Base-by-base conservation (phyloP, 1,140 invertebrate genomes). In the Aphaenogaster ashmeadi region DNA sequence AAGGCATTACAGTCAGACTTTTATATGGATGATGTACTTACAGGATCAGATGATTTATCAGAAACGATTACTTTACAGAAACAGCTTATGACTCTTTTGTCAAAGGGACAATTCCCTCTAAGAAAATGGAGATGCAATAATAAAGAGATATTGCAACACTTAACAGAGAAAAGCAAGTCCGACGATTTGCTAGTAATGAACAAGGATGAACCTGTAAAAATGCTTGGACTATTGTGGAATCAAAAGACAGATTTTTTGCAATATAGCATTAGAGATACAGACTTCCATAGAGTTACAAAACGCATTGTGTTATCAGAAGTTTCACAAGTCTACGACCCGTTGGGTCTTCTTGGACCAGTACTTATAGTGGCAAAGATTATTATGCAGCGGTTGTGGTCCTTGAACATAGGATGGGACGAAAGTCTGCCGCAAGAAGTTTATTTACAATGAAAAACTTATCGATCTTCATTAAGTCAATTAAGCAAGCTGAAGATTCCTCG, bases 41-140 rank as follows among this genome's bases (percentile, higher is more conserved):
- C 54, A 13, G 54, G 54, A 0, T 5, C 27, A 6, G 21, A 58
- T 27, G 21, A 13, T 36, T 3, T 41, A n/a, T 3, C 58, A 60
- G 18, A 77, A 33, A 33, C 33, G 1, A 77, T 58, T 1, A 2
- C 1, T 15, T 56, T 77, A 13, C 54, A 60, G 60, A 27, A 18
- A 15, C 33, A 92, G 36, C 88, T 87, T 11, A 80, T 79, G 8
- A 11, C 8, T 2, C 52, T 94, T 50, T 75, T 93, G 9, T 27
- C 74, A 21, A 44, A n/a, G 38, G 93, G 89, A 38, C 78, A 88
- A 13, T 90, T 94, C 47, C 33, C 88, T 47, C 86, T 94, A 0
- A 86, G 91, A 18, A 94, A 95, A 86, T 94, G 94, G 94, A 58
- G 75, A 15, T 89, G 91, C 7, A 95, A 94, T 81, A 58, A 84